Base-by-base conservation (phyloP, 2,797 vertebrate genomes). In the Hyperoplus lanceolatus region DNA sequence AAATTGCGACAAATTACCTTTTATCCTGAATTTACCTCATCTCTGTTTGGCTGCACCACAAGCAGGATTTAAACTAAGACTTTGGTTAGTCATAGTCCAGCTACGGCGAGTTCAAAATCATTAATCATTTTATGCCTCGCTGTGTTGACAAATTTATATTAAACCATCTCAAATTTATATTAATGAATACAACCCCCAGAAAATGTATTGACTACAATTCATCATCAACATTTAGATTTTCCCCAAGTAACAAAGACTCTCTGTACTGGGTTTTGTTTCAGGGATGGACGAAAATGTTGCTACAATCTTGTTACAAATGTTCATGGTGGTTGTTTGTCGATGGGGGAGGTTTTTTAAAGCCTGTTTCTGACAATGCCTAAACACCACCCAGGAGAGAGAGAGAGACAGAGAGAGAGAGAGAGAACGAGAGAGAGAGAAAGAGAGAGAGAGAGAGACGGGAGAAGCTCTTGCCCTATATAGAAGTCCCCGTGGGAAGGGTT, bases 391-490 rank as follows among this genome's bases (percentile, higher is more conserved):
- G 68, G 57, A 82, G 76, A 71, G 51, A 73, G 66, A 74, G 58
- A 61, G 14, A 71, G n/a, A 63, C 59, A 65, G 57, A 82, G 76
- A 71, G 51, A 73, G 66, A 74, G 58, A 61, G 16, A 69, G 61
- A 54, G 56, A 58, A 49, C 48, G n/a, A 63, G 62, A 65, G 75
- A 49, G 73, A 88, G 80, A 73, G 6, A 7, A 29, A 57, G 56
- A 64, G 51, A 48, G 29, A 64, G 65, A 66, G 75, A 54, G 72
- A 88, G 81, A 75, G 83, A 77, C 36, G 58, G 39, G 21, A 77
- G 86, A 71, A 89, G 90, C 90, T 90, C 82, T 85, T 93, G 94
- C 73, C 94, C 94, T 95, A 94, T 84, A 95, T 94, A 92, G 82
- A 88, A 71, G 84, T 89, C 89, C 93, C 92, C 65, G 68, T 84